phyloP scores from a whole-genome alignment of 2,113 vertebrate species.

The Aegypius monachus region DNA sequence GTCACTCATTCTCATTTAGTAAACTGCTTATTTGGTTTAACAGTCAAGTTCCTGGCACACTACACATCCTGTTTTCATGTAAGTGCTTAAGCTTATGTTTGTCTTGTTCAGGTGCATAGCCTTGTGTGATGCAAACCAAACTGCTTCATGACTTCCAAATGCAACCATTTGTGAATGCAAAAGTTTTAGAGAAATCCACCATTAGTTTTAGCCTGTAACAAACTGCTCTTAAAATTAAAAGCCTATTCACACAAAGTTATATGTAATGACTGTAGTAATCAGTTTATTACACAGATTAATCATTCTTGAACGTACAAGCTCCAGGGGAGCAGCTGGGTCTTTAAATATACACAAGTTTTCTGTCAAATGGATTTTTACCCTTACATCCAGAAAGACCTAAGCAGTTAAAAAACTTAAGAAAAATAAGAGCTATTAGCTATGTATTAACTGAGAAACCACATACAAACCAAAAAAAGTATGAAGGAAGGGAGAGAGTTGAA shows the following conservation, averaged over 20 bases:
- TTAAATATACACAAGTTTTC: slow-evolving; percentile 99
- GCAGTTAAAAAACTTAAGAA: slow-evolving; percentile 87
- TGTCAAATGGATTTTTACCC: slow-evolving; percentile 93
- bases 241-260: slow-evolving; percentile 80
- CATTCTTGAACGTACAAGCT: slow-evolving; percentile 96
- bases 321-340: slow-evolving; percentile 95
- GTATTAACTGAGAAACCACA: slow-evolving; percentile 93
- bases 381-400: slow-evolving; percentile 95
- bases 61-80: slow-evolving; percentile 38
- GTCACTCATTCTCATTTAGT: slow-evolving; percentile 59
- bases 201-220: slow-evolving; percentile 64
- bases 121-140: slow-evolving; percentile 62
- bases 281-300: slow-evolving; percentile 99
- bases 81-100: slow-evolving; percentile 53
- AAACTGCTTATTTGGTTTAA: slow-evolving; percentile 70
- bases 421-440: slow-evolving; percentile 96
- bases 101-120: slow-evolving; percentile 14
- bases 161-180: slow-evolving; percentile 11
- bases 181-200: slow-evolving; percentile 52
- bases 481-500: slow-evolving; percentile 69
- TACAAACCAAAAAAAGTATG: slow-evolving; percentile 84
- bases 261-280: slow-evolving; percentile 90
- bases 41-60: slow-evolving; percentile 70
- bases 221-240: slow-evolving; percentile 74
- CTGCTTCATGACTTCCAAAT: slow-evolving; percentile 60